These are phyloP conservation scores for Pimephales promelas DNA, from an alignment of 2,113 vertebrate genomes.

Conservation along the genomic window DNA sequence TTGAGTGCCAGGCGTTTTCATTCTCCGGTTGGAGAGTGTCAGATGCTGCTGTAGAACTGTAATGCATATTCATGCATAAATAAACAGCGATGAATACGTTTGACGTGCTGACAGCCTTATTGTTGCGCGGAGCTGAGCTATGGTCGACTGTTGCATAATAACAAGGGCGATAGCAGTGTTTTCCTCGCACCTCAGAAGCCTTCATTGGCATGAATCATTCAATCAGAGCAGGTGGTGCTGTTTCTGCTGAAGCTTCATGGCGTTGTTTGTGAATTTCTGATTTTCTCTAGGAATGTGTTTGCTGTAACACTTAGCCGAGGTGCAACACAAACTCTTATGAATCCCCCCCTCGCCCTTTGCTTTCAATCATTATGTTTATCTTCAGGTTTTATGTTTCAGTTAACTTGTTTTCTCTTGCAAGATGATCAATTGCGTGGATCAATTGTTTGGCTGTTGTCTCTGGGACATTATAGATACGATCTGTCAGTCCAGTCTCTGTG, in stretches of 20 bases:
- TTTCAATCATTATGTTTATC: background rate
- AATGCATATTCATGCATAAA: conserved; percentile 53
- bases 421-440: background rate
- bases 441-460: background rate
- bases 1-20: conserved; percentile 18
- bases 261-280: conserved; percentile 1
- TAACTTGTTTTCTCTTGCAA: background rate
- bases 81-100: conserved; percentile 47
- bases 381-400: conserved; percentile 4
- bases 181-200: conserved; percentile 8
- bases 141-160: conserved; percentile 44
- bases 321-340: background rate
- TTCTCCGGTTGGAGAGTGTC: conserved; percentile 11
- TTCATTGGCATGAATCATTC: conserved; percentile 31
- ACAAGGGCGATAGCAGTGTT: conserved; percentile 17
- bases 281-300: background rate
- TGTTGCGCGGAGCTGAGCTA: conserved; percentile 35
- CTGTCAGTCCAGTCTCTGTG: background rate
- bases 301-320: background rate
- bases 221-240: conserved; percentile 19
- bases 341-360: background rate
- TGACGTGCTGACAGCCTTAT: conserved; percentile 43
- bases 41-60: conserved; percentile 31
- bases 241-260: background rate
- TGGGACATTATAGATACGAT: background rate